Evolutionary conservation across 2,113 vertebrate genomes (phyloP).

Genomic region (Oxyruncus cristatus): DNA sequence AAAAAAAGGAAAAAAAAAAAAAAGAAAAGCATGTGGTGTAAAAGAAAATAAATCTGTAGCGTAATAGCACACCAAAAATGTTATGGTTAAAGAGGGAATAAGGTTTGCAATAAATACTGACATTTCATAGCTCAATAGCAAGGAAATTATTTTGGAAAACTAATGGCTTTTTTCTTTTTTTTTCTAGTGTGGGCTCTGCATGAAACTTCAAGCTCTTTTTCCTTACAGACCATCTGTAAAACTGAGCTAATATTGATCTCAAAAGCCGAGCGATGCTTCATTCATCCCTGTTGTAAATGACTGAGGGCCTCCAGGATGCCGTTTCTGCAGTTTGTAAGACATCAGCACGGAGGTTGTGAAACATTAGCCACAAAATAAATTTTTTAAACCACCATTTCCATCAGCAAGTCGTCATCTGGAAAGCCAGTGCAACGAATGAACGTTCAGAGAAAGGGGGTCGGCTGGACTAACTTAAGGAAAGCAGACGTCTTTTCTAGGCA

Average conservation of each 20-base stretch:
- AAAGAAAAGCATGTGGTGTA: background rate
- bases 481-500: background rate
- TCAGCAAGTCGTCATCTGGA: background rate
- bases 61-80: background rate
- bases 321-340: background rate
- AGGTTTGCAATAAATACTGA: constrained; percentile 23
- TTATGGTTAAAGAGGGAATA: constrained; percentile 39
- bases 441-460: background rate
- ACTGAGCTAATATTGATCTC: constrained; percentile 30
- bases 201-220: constrained; percentile 35
- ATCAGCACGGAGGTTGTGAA: background rate
- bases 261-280: constrained; percentile 5
- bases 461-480: background rate
- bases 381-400: background rate
- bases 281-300: background rate
- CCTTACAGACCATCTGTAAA: constrained; percentile 19
- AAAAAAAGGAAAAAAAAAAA: too few relatives aligned
- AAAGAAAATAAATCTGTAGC: background rate
- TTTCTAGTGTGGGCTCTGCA: background rate
- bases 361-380: background rate
- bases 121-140: constrained; percentile 33
- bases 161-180: constrained; percentile 18
- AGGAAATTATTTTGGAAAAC: constrained; percentile 40
- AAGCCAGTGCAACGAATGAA: background rate
- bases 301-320: background rate